These are phyloP conservation scores for Drosophila quinaria DNA, from an alignment of 2,888 invertebrate genomes.

Conservation along the genomic window DNA sequence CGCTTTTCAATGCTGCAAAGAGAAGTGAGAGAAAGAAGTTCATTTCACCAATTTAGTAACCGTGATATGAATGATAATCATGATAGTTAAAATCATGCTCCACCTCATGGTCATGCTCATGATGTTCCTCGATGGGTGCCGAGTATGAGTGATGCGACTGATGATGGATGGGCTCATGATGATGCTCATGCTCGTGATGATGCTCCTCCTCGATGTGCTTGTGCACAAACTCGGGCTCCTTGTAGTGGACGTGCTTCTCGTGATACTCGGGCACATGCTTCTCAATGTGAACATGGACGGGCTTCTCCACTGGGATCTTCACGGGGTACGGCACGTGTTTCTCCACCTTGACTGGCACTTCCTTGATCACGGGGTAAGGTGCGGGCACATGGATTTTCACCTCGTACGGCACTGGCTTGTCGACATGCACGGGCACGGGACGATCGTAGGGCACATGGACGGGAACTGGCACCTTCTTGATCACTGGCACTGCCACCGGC, in stretches of 20 bases:
- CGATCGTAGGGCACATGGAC: slow-evolving; percentile 88
- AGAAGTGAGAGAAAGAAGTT: slow-evolving; percentile 70
- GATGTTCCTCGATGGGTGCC: slow-evolving; percentile 72
- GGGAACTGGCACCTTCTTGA: slow-evolving; percentile 89
- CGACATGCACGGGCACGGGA: slow-evolving; percentile 89
- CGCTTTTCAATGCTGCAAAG: slow-evolving; percentile 80
- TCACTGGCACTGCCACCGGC: slow-evolving; percentile 88
- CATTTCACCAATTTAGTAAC: slow-evolving; percentile 72
- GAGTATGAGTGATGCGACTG: slow-evolving; percentile 62
- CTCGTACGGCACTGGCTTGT: slow-evolving; percentile 91
- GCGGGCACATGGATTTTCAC: slow-evolving; percentile 90
- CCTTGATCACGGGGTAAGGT: slow-evolving; percentile 90
- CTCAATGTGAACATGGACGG: slow-evolving; percentile 91
- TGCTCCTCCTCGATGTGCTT: slow-evolving; percentile 86
- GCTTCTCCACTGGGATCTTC: slow-evolving; percentile 89
- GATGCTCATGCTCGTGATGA: slow-evolving; percentile 55
- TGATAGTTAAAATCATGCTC: slow-evolving; percentile 83
- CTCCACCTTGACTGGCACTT: slow-evolving; percentile 89
- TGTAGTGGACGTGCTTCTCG: slow-evolving; percentile 90
- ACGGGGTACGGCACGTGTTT: slow-evolving; percentile 91
- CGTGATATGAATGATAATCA: slow-evolving; percentile 75
- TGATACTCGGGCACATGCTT: slow-evolving; percentile 88
- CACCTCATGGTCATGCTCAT: slow-evolving; percentile 85
- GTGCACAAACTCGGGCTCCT: slow-evolving; percentile 89
- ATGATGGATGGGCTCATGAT: slow-evolving; percentile 75